Evolutionary conservation across 2,797 vertebrate genomes (phyloP).

Genomic region (Gymnocypris eckloni): DNA sequence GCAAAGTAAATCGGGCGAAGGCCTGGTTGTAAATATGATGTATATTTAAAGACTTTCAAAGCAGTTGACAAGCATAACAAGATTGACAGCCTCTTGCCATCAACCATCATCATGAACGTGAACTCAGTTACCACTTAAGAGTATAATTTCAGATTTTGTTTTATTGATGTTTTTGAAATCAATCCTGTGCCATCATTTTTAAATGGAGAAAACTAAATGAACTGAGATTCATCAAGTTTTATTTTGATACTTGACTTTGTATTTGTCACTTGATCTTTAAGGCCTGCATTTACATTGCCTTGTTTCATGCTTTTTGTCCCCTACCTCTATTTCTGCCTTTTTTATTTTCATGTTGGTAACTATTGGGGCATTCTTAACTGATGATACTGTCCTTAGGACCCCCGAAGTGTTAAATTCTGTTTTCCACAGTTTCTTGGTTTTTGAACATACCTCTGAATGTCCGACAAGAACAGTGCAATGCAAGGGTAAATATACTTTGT

Average conservation of each 20-base stretch:
- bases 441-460: slow-evolving; percentile 52
- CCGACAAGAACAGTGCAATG: slow-evolving; percentile 54
- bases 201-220: slow-evolving; percentile 76
- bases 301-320: slow-evolving; percentile 64
- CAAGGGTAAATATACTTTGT: slow-evolving; percentile 66
- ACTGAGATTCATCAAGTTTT: slow-evolving; percentile 85
- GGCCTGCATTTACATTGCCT: slow-evolving; percentile 72
- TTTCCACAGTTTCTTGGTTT: slow-evolving; percentile 56
- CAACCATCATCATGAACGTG: slow-evolving; percentile 52
- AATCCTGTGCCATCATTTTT: slow-evolving; percentile 98
- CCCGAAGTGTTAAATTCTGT: slow-evolving; percentile 19
- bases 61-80: slow-evolving; percentile 70
- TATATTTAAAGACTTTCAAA: slow-evolving; percentile 88
- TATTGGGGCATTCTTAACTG: slow-evolving; percentile 48
- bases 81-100: slow-evolving; percentile 69
- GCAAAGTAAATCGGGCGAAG: slow-evolving; percentile 78
- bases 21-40: slow-evolving; percentile 93
- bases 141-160: slow-evolving; percentile 68
- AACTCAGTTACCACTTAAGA: slow-evolving; percentile 65
- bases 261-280: slow-evolving; percentile 85
- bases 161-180: slow-evolving; percentile 76
- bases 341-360: slow-evolving; percentile 63
- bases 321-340: slow-evolving; percentile 50
- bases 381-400: slow-evolving; percentile 41
- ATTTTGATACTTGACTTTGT: slow-evolving; percentile 99